Percentiles rank a stretch among this genome's conserved stretches.
Evolutionary conservation across 2,888 invertebrate genomes (phyloP).

Genomic region (Nezara viridula): DNA sequence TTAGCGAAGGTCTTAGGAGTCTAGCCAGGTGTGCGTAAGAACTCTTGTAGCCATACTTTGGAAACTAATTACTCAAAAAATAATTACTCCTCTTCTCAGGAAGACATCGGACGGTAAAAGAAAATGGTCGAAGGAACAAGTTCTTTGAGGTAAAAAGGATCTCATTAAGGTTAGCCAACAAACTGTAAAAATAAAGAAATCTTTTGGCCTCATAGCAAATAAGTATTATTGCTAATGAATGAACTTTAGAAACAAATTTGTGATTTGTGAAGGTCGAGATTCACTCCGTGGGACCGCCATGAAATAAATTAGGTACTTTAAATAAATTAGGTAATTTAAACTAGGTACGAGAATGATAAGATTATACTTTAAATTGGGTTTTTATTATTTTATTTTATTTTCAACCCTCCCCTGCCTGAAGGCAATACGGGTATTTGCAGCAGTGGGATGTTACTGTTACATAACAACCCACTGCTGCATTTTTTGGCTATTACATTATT

Average conservation of each 20-base stretch:
- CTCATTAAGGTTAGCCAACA: neutral
- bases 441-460: no score
- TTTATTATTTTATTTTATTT: no score
- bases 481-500: no score
- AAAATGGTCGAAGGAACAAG: neutral
- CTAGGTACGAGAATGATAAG: no score
- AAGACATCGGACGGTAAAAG: neutral
- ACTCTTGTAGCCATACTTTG: neutral
- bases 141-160: constrained; percentile 12
- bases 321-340: no score
- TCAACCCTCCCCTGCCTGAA: no score
- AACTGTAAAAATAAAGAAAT: neutral
- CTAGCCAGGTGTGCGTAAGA: neutral
- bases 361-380: no score
- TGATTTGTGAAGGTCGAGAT: no score
- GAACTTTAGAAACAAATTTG: neutral
- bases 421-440: no score
- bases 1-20: neutral
- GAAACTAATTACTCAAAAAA: constrained; percentile 15
- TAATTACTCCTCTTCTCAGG: neutral
- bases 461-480: no score
- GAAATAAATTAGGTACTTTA: no score
- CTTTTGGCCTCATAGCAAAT: neutral
- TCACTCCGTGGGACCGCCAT: no score
- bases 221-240: neutral